Evolutionary conservation across 1,140 invertebrate species (phyloP).

Genomic region (Helicorthomorpha holstii): DNA sequence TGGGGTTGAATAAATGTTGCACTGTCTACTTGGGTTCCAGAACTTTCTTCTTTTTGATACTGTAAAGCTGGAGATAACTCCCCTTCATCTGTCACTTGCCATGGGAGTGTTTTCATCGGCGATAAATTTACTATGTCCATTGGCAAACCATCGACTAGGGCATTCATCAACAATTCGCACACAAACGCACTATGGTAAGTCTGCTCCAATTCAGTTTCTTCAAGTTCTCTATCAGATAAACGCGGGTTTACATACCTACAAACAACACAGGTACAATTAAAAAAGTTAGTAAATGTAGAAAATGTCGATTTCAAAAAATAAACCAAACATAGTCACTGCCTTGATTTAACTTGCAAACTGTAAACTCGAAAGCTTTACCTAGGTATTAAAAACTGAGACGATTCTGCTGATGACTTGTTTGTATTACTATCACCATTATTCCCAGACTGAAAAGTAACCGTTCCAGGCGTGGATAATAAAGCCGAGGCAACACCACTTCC

Average conservation of each 20-base stretch:
- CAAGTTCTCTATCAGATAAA: constrained; percentile 34
- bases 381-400: constrained; percentile 38
- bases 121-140: constrained; percentile 6
- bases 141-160: constrained; percentile 28
- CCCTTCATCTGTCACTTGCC: no score
- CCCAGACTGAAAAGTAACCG: constrained; percentile 26
- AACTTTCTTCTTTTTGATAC: no score
- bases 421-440: constrained; percentile 23
- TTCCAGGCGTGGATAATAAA: constrained; percentile 22
- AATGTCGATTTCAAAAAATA: not conserved
- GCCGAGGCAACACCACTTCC: constrained; percentile 19
- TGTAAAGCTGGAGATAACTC: no score
- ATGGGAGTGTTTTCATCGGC: no score
- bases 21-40: no score
- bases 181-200: constrained; percentile 48
- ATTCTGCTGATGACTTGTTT: constrained; percentile 19
- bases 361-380: constrained; percentile 28
- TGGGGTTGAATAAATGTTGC: no score
- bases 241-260: constrained; percentile 39
- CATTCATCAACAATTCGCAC: constrained; percentile 45
- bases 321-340: constrained; percentile 11
- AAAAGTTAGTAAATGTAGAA: not conserved
- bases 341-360: constrained; percentile 14
- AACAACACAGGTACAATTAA: constrained; percentile 13
- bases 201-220: constrained; percentile 37